Conservation (phyloP, 2,797 vertebrate genomes). For the Varecia variegata region DNA sequence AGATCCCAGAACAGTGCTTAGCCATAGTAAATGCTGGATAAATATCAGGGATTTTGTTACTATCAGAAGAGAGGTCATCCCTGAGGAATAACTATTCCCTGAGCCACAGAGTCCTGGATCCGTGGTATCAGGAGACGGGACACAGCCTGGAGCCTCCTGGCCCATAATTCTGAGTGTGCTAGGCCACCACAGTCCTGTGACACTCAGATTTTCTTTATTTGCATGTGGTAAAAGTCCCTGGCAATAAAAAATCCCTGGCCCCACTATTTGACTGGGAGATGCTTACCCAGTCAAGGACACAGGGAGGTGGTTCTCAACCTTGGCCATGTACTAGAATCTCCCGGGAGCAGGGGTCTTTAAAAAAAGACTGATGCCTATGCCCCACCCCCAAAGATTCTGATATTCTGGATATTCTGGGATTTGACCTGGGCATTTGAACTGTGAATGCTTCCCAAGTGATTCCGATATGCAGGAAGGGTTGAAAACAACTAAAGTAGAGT, state of each 20-base stretch:
- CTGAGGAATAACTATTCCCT: not conserved
- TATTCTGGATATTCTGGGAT: not conserved
- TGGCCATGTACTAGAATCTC: not conserved
- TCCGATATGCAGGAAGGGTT: not conserved
- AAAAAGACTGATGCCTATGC: not conserved
- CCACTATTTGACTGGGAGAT: not conserved
- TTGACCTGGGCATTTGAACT: not conserved
- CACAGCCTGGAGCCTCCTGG: not conserved
- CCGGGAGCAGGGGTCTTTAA: not conserved
- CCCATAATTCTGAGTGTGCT: no score
- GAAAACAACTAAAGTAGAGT: not conserved
- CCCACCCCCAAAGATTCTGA: not conserved
- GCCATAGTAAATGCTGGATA: not conserved
- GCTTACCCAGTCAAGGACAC: not conserved
- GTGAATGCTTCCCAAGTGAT: not conserved
- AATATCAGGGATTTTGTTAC: not conserved
- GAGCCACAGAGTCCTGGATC: not conserved
- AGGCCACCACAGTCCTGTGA: not conserved
- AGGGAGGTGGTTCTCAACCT: not conserved
- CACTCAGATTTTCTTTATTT: not conserved
- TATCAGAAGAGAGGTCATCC: not conserved
- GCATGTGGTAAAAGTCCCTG: not conserved
- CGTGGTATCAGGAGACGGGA: not conserved
- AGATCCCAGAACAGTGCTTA: not conserved
- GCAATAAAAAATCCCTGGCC: not conserved